Base-by-base conservation (phyloP, 2,888 invertebrate species). In the Rhingia campestris region DNA sequence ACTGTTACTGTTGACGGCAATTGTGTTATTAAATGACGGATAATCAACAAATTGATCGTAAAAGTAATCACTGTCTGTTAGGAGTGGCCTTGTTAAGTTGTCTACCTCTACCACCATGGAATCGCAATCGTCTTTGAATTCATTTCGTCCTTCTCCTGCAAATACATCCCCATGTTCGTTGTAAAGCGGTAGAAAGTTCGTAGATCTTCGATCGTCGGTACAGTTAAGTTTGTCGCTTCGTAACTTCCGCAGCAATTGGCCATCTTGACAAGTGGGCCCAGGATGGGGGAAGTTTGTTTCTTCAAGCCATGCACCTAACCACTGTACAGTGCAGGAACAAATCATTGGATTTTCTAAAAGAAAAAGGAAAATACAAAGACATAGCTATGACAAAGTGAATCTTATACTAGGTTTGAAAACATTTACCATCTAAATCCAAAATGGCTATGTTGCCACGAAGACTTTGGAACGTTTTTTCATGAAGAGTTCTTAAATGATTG, bases 21-120 rank as follows among this genome's bases (percentile, higher is more conserved):
- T 89, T 0, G 82, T 47, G 7, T 93, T 93, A 86, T 94, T 94
- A 87, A 95, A 94, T 69, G 94, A 94, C 6, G 95, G 94, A 89
- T 95, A 95, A 89, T 96, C 96, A 0, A 95, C 93, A 89, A 96
- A 96, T 86, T 96, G 96, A 87, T 96, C 96, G 89, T 96, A 96
- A 87, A 96, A 95, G 88, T 96, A 96, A 88, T 97, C 96, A 1
- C 95, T 95, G 89, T 96, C 96, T 88, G 95, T 94, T 4, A 95
- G 95, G 2, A 93, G 92, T 4, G 96, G 95, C 59, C 94, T 93
- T 86, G 93, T 89, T 54, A 89, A 87, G 72, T 92, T 92, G 74
- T 92, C 92, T 81, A 93, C 93, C 61, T 92, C 92, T 0, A 90
- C 89, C 86, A 81, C 79, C 0, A 81, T 9, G 0, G 69, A 49